Base-by-base conservation (phyloP, 2,888 invertebrate genomes). In the Phalangium opilio region DNA sequence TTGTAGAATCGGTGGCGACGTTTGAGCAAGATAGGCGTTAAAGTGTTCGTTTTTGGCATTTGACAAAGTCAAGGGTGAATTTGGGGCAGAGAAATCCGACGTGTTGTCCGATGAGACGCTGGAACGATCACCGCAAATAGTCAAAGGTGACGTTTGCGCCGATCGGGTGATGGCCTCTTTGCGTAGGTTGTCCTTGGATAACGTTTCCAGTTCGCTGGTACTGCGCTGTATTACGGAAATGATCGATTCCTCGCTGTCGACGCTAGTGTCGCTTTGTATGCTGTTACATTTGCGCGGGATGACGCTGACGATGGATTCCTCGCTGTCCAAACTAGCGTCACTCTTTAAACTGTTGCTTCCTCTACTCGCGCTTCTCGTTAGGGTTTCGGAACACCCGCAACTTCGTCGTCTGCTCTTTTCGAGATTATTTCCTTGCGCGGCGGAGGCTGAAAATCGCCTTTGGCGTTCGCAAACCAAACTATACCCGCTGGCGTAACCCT, bases 211-310 rank as follows among this genome's bases (percentile, higher is more conserved):
- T 15, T 52, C 54, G 34, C 51, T 51, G 8, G 54, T 50, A 20
- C 52, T 51, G 21, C 54, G 45, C 20, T 52, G 50, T 61, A 90
- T 89, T 41, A 90, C 89, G 53, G 87, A 87, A 49, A 87, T 86
- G 62, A 89, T 86, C 65, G 86, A 87, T 62, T 90, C 89, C 65
- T 90, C 89, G 1, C 86, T 86, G 65, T 90, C 90, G 33, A 89
- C 83, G 67, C 87, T 87, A 1, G 89, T 89, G 63, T 90, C 90
- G 64, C 87, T 87, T 67, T 89, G 89, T 50, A 89, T 73, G 63
- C 87, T 87, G 63, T 85, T 67, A 52, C 65, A 65, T 55, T 68
- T 68, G 18, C 50, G 19, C 1, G 55, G 52, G 17, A 57, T 55
- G 12, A 57, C 55, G 12, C 56, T 55, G 14, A 57, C 54, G n/a